Evolutionary conservation across 23 tunicate genomes (phyloP), one percentile per base, ranked within the genome.

Genomic region (Halocynthia aurantium): DNA sequence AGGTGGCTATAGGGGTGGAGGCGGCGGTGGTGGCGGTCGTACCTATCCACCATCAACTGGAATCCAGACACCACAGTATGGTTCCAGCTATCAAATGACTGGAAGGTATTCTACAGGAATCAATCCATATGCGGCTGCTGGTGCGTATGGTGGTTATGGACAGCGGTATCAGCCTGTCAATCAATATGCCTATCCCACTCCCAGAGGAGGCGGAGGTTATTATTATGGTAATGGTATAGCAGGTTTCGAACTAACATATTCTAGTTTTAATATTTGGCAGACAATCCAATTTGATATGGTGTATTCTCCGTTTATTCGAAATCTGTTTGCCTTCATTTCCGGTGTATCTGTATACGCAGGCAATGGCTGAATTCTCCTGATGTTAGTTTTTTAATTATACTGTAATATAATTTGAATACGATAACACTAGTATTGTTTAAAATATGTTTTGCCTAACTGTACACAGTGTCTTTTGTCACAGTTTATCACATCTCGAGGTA

Each of bases 141-240:
- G 78, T 53, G 67, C 64, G 11, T 67, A 67, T 67, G 72, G 72
- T 11, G 21, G 72, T 67, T 67, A 67, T 20, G 72, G 72, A 67
- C 72, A 67, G 21, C 72, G 44, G 44, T 31, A 31, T 31, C 44
- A 31, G 44, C 44, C 44, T 31, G 44, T 31, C 44, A 31, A 31
- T 31, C 44, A 31, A 31, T 31, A 31, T 31, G 44, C 44, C 44
- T 31, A 67, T 21, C 72, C 72, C 11, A 11, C 72, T 67, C 40
- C 22, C 72, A 50, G 72, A 13, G 72, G 22, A 60, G 18, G 64
- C 18, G 18, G 17, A 15, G 64, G 64, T 60, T n/a, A 60, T 31
- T 31, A 31, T 31, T 31, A 31, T 31, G 44, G 44, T 31, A 31
- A 31, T 31, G 44, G 44, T 31, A 31, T 31, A 31, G 44, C 44